Evolutionary conservation across 2,797 vertebrate species (phyloP), one percentile per base, ranked within the genome.

Genomic region (Rhinatrema bivittatum): DNA sequence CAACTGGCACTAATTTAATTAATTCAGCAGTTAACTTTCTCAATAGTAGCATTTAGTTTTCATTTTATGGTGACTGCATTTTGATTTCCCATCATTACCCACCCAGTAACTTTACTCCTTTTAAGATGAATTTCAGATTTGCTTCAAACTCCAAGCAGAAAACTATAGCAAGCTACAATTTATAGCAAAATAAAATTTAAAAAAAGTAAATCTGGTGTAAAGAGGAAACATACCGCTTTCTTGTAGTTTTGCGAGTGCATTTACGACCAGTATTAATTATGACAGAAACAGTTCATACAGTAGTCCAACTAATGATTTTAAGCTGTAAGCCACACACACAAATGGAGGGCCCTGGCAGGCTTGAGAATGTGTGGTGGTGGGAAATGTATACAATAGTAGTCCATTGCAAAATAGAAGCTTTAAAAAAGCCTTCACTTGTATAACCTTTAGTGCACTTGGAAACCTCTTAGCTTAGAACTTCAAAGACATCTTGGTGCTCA

Each of bases 151-250:
- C 62, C 51, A 70, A 81, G 69, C 66, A 52, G 78, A 72, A 56
- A 55, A 65, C 68, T 73, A 71, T 57, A 46, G 53, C 71, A 65
- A 18, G 60, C n/a, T n/a, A n/a, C n/a, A n/a, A n/a, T n/a, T 79
- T 81, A 88, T 74, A 84, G 73, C 66, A 78, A 87, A 84, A 66
- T 80, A 75, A 82, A 73, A 76, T 58, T n/a, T 41, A 68, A 65
- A 72, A 77, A 79, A 79, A 75, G 58, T 88, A 78, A 87, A 87
- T 76, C 87, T 90, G 85, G 79, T 91, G 77, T 85, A 88, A 91
- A 87, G 84, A 84, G 83, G 84, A 83, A 89, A 98, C 94, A 95
- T 97, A 98, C 94, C 94, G 91, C 91, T 87, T 90, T 91, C 91
- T 80, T 88, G 92, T 83, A 82, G 89, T 88, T 91, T 86, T 89